Conservation (phyloP, 2,113 vertebrate genomes). For the Tragulus kanchil region DNA sequence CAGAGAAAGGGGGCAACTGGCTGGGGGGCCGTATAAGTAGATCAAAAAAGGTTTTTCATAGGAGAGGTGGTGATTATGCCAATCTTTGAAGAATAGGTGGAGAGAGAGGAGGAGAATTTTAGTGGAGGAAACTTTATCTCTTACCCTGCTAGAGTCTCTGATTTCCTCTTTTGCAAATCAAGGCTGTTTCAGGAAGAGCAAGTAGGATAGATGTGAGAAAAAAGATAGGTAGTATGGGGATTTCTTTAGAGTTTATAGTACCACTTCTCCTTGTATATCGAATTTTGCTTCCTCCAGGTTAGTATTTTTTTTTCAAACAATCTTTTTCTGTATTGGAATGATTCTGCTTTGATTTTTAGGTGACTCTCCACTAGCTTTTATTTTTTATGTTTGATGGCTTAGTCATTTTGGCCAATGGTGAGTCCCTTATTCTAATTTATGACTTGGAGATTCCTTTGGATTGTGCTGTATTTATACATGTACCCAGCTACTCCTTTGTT, state of each 20-base stretch:
- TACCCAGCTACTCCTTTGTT: slow-evolving; percentile 29
- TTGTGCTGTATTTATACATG: neutral
- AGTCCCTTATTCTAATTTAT: neutral
- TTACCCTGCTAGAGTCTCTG: neutral
- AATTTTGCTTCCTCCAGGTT: neutral
- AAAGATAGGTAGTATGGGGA: neutral
- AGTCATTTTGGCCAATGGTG: slow-evolving; percentile 12
- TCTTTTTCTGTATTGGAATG: neutral
- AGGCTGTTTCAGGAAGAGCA: slow-evolving; percentile 7
- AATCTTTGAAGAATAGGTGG: neutral
- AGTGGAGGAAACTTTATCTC: neutral
- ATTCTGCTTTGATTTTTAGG: neutral
- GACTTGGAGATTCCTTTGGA: neutral
- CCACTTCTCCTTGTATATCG: neutral
- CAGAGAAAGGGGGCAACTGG: neutral
- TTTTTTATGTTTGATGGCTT: slow-evolving; percentile 15
- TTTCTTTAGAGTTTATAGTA: slow-evolving; percentile 11
- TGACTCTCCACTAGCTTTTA: neutral
- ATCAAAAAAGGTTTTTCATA: neutral
- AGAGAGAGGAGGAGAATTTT: neutral
- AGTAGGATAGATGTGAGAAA: neutral
- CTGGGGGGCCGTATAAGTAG: neutral
- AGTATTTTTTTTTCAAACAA: neutral
- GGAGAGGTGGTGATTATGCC: neutral
- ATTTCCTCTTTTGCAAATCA: slow-evolving; percentile 20